phyloP scores from a whole-genome alignment of 2,797 vertebrate species.

The Chelidonichthys spinosus region DNA sequence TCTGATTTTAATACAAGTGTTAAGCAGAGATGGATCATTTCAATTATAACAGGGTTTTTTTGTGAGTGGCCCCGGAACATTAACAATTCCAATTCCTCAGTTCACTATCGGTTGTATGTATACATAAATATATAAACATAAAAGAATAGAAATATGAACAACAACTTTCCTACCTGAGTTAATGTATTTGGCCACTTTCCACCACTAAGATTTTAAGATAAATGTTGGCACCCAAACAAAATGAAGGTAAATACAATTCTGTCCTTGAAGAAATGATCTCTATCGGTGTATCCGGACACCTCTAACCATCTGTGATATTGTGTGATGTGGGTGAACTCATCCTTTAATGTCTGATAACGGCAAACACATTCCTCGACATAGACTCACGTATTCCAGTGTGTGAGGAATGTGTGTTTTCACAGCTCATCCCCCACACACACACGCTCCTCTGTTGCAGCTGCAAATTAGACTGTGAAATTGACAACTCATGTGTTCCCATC shows the following conservation, averaged over 20 bases:
- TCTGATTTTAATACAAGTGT: too few relatives aligned
- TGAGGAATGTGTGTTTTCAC: conserved; percentile 37
- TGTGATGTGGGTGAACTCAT: background rate
- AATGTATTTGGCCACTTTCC: too few relatives aligned
- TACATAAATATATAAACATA: too few relatives aligned
- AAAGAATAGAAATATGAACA: background rate
- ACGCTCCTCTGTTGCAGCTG: conserved; percentile 63
- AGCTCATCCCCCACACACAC: conserved; percentile 27
- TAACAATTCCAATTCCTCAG: too few relatives aligned
- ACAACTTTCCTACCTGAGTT: too few relatives aligned
- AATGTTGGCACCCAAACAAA: background rate
- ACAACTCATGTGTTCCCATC: conserved; percentile 78
- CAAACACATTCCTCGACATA: background rate
- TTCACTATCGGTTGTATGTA: too few relatives aligned
- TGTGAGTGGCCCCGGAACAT: too few relatives aligned
- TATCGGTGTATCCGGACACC: background rate
- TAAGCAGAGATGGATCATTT: too few relatives aligned
- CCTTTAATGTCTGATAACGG: conserved; percentile 4
- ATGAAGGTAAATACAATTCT: background rate
- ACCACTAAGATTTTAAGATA: background rate
- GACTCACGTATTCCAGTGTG: background rate
- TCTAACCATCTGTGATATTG: background rate
- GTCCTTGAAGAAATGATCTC: background rate
- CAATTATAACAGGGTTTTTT: too few relatives aligned
- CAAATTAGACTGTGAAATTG: conserved; percentile 85